These are phyloP conservation scores for Jacana jacana DNA, from an alignment of 2,113 vertebrate genomes.

Conservation along the genomic window DNA sequence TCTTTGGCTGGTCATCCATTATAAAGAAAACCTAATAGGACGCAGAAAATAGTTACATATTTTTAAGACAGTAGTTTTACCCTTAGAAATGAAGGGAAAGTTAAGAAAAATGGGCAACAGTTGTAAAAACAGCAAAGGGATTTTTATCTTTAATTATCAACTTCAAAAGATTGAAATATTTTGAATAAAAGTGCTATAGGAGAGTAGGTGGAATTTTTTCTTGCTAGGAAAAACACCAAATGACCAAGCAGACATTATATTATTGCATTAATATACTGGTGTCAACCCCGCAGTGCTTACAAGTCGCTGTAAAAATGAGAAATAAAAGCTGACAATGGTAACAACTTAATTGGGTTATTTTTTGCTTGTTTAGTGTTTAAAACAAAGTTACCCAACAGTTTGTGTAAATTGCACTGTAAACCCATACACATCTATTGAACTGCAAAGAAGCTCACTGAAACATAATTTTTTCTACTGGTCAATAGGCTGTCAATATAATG, in stretches of 20 bases:
- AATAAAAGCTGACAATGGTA: not conserved
- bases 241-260: not conserved
- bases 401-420: not conserved
- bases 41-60: not conserved
- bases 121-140: not conserved
- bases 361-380: not conserved
- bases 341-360: not conserved
- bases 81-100: not conserved
- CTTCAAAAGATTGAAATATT: not conserved
- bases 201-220: not conserved
- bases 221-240: not conserved
- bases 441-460: not conserved
- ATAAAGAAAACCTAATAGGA: not conserved
- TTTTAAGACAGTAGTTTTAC: not conserved
- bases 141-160: not conserved
- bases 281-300: not conserved
- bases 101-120: not conserved
- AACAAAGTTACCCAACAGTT: not conserved
- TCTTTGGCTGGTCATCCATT: not conserved
- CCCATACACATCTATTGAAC: not conserved
- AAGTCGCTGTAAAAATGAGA: not conserved
- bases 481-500: not conserved
- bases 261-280: not conserved
- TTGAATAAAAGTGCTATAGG: not conserved
- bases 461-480: not conserved